Base-by-base conservation (phyloP, 2,113 vertebrate genomes). In the Zootoca vivipara region DNA sequence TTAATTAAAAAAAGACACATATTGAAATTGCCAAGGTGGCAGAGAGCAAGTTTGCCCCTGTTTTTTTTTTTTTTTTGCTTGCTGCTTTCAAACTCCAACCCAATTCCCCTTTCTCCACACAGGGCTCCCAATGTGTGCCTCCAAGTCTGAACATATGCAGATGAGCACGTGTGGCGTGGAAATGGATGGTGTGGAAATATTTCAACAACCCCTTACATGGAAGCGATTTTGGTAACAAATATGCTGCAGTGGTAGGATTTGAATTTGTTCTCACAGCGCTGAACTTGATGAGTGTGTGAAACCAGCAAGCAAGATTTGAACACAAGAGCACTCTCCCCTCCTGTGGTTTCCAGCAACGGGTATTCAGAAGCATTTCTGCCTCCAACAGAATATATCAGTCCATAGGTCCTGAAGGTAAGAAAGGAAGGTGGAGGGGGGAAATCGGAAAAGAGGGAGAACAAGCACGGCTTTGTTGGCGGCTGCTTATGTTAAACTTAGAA, bases 401-500 rank as follows among this genome's bases (percentile, higher is more conserved):
- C 18, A 3, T 12, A 81, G 73, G 28, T 26, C 33, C 28, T 18
- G 28, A 42, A 18, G 33, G 24, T 42, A 8, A 38, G 65, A 64
- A 56, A 69, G 26, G n/a, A 86, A 2, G 35, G 26, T 26, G 28
- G n/a, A 28, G 58, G 16, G 38, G 16, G 64, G 28, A 28, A 67
- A 67, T n/a, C 15, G 28, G 62, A 16, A 2, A 87, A 74, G 75
- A 77, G 33, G 26, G 85, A 69, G 0, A 22, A 83, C 1, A 91
- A 3, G 0, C 74, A 10, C 16, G 89, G 15, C 13, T 28, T 72
- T 78, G 64, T 22, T 75, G 72, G 24, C 5, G 80, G 75, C 65
- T 78, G 46, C 46, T 87, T 58, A 87, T 78, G 84, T 56, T 30
- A 87, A 78, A 64, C 24, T 90, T 78, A 65, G 56, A 92, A 90